Base-by-base conservation (phyloP, 2,113 vertebrate genomes). In the Poeciliopsis occidentalis region DNA sequence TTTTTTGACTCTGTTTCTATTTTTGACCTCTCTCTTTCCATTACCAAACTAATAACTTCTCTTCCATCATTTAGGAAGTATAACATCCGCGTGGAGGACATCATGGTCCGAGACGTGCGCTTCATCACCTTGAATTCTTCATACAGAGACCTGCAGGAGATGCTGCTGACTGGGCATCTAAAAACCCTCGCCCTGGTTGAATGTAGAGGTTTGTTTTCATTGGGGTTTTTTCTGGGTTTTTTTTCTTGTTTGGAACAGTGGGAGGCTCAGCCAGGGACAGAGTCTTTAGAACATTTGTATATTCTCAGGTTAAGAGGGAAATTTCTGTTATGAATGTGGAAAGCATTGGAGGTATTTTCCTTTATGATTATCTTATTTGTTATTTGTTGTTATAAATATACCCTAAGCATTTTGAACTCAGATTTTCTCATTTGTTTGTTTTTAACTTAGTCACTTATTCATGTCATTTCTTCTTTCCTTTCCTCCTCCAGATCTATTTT, bases 81-180 rank as follows among this genome's bases (percentile, higher is more conserved):
- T 90, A 98, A 97, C 1, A 95, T 99, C 66, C 95, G 96, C 0
- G 98, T 99, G 76, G 98, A 99, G 76, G 98, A 99, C 90, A 99
- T 99, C 89, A 99, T 99, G 98, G 95, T 99, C 62, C 91, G 97
- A 47, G 97, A 99, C 1, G 95, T 99, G 24, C 95, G 88, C 71
- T 95, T 93, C 3, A 92, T 99, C 85, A 97, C 97, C n/a, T 95
- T 98, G 44, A 96, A 92, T 90, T 98, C 96, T 78, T 96, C 95
- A 78, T 99, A 97, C 85, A 95, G 96, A 3, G 96, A 98, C 63
- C 93, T 99, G 81, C 96, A 97, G 80, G 92, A 96, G 12, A 95
- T 97, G 68, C 92, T 99, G 68, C 90, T 95, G 73, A 93, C 93
- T 3, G 96, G 96, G 78, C 97, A 96, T 79, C 93, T 99, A 86